Conservation (phyloP, 2,113 vertebrate species). For the Onychostruthus taczanowskii region DNA sequence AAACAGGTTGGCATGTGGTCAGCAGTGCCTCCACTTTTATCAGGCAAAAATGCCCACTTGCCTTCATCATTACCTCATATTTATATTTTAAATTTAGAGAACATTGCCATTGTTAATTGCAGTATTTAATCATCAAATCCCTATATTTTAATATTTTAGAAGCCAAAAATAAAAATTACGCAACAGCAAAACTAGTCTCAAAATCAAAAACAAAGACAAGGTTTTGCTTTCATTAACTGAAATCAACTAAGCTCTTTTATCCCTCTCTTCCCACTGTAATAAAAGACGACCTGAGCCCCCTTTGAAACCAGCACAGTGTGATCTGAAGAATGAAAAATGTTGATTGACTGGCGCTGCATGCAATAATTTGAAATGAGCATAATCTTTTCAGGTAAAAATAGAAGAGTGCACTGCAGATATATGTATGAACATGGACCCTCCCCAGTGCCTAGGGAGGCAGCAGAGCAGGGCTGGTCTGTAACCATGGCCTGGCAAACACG, state of each 20-base stretch:
- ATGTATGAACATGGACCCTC: neutral
- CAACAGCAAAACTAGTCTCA: neutral
- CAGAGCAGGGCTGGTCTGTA: neutral
- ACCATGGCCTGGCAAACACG: neutral
- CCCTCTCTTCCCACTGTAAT: neutral
- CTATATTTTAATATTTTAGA: neutral
- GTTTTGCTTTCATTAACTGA: constrained; percentile 26
- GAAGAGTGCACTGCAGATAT: neutral
- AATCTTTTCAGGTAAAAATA: neutral
- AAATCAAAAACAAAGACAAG: neutral
- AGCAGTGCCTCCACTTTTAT: neutral
- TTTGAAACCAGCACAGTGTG: constrained; percentile 1
- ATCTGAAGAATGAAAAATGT: constrained; percentile 41
- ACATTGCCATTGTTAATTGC: neutral
- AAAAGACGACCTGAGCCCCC: neutral
- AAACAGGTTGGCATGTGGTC: neutral
- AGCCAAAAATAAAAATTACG: neutral
- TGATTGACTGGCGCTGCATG: constrained; percentile 28
- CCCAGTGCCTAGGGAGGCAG: neutral
- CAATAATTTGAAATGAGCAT: constrained; percentile 41
- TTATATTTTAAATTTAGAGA: neutral
- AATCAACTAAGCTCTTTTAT: constrained; percentile 1
- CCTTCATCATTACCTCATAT: constrained; percentile 33
- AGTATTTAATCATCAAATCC: neutral
- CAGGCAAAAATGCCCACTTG: neutral